Percentiles rank a stretch among this genome's conserved stretches.
These are phyloP conservation scores for Rhorus exstirpatorius DNA, from an alignment of 2,888 invertebrate genomes.

Conservation along the genomic window DNA sequence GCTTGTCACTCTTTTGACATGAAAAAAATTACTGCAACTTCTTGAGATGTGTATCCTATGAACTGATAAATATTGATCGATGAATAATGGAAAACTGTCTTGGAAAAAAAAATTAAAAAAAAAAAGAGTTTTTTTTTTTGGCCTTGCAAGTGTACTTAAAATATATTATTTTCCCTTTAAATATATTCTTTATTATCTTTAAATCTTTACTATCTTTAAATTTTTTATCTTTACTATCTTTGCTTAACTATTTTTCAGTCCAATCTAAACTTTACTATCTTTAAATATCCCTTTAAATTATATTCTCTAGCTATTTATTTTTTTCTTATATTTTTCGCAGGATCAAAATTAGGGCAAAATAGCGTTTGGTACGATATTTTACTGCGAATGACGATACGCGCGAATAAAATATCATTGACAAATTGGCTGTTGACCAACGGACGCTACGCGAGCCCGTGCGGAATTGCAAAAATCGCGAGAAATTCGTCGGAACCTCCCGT, in stretches of 20 bases:
- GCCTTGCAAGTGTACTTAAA: no score
- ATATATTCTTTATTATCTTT: no score
- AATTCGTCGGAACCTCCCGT: background rate
- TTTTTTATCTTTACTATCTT: no score
- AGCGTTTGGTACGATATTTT: constrained; percentile 72
- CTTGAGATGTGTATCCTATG: no score
- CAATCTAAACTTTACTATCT: background rate
- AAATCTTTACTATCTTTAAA: no score
- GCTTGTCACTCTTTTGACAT: no score
- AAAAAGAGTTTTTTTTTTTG: no score
- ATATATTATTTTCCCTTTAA: no score
- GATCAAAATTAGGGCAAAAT: constrained; percentile 65
- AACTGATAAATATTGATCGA: no score
- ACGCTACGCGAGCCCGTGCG: background rate
- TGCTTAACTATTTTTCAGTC: background rate
- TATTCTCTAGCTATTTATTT: background rate
- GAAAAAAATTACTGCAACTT: no score
- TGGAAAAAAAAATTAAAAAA: no score
- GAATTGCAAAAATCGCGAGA: background rate
- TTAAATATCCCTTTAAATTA: background rate
- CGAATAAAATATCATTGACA: constrained; percentile 65
- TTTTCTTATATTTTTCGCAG: constrained; percentile 47
- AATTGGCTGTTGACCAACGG: constrained; percentile 70
- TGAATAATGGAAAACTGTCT: no score
- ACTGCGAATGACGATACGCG: constrained; percentile 65